phyloP scores from a whole-genome alignment of 2,797 vertebrate genomes.

The Acestrorhynchus altus region DNA sequence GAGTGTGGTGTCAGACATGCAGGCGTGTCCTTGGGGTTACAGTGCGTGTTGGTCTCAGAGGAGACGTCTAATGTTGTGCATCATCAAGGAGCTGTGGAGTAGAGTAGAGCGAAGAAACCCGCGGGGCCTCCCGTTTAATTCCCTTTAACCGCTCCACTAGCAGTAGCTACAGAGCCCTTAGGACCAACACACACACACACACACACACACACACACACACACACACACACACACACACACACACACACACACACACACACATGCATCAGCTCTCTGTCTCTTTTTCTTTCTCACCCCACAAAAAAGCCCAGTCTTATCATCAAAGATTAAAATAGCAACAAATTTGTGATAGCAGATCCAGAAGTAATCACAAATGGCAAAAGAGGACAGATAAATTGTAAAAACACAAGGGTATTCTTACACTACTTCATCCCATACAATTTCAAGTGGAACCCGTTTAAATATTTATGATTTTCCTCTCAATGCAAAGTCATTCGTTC shows the following conservation, averaged over 20 bases:
- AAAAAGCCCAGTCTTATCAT: conserved; percentile 5
- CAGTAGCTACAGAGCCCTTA: conserved; percentile 64
- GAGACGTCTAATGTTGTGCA: conserved; percentile 61
- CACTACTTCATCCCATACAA: background rate
- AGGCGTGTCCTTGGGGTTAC: conserved; percentile 54
- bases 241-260: conserved; percentile 28
- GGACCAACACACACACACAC: conserved; percentile 63
- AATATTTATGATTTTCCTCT: conserved; percentile 15
- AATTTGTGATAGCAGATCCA: background rate
- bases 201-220: conserved; percentile 39
- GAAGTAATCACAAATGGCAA: background rate
- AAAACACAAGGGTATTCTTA: background rate
- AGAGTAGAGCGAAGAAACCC: conserved; percentile 44
- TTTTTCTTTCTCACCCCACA: background rate
- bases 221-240: conserved; percentile 32
- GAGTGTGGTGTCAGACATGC: conserved; percentile 8
- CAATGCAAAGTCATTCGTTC: conserved; percentile 4
- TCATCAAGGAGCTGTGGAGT: conserved; percentile 57
- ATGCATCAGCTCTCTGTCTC: conserved; percentile 7
- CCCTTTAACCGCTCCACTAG: conserved; percentile 75
- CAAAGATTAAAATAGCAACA: background rate
- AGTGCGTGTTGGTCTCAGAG: conserved; percentile 47
- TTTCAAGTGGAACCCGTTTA: background rate
- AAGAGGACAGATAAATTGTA: conserved; percentile 2
- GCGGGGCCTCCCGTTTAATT: conserved; percentile 69